Base-by-base conservation (phyloP, 92 coral and sea anemone species). In the Heliopora coerulea region DNA sequence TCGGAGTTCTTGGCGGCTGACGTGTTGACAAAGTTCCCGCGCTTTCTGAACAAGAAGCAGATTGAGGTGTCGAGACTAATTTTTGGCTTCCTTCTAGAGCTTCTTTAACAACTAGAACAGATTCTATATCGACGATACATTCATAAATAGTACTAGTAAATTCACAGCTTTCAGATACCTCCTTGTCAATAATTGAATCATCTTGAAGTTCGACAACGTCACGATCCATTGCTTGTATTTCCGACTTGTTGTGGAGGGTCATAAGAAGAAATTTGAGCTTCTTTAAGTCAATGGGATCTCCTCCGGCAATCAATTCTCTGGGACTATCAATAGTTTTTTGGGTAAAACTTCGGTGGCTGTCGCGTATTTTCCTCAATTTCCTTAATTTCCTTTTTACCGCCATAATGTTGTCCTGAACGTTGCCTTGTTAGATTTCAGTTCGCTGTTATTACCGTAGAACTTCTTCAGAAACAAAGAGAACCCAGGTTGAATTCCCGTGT, bases 91-190 rank as follows among this genome's bases (percentile, higher is more conserved):
- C 11, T 11, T 4, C 42, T 37, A 4, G 42, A 4, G 11, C 11
- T 37, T 37, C 4, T 37, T 37, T 11, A 4, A 11, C 42, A 4
- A 37, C 42, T 11, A 37, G 4, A 4, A 46, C 10, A 46, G 52
- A 3, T 56, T 23, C 61, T 23, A 19, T 11, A 11, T 70, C 59
- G 61, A 26, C 60, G 29, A 56, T 34, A 39, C 30, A 20, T 32
- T 59, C 77, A 18, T 48, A 11, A 49, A 49, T 70, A 26, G 19
- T 40, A 52, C 77, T 48, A 4, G 35, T 44, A 49, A 70, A 49
- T 5, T 70, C 62, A 70, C 62, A 70, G 25, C 62, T 70, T 39
- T 70, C 62, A 10, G 59, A 24, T 21, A 70, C 77, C 17, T 70
- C 77, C 20, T 27, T 13, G 34, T 49, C 77, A n/a, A 70, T 49